These are phyloP conservation scores for Euura saliciscinereae DNA, from an alignment of 1,140 invertebrate species.

Conservation along the genomic window DNA sequence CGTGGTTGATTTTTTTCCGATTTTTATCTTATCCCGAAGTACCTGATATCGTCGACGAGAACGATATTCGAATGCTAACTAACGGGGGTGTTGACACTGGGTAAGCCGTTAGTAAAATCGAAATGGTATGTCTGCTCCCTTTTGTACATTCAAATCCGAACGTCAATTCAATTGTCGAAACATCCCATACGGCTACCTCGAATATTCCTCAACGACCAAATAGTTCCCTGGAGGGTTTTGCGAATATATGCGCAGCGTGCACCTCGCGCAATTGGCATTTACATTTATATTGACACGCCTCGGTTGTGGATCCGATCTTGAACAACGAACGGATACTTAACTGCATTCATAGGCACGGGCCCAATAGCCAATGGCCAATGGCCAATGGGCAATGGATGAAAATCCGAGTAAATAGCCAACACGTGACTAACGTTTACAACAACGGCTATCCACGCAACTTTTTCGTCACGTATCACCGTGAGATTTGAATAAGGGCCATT, in stretches of 20 bases:
- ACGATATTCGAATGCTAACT: background rate
- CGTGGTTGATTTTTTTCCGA: no score
- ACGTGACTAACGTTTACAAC: conserved; percentile 5
- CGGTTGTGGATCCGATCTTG: conserved; percentile 45
- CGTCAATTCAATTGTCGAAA: conserved; percentile 50
- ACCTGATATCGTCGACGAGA: no score
- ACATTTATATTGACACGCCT: conserved; percentile 55
- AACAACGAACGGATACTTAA: conserved; percentile 31
- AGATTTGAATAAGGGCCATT: background rate
- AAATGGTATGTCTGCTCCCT: background rate
- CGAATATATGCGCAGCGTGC: conserved; percentile 37
- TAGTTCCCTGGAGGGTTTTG: conserved; percentile 40
- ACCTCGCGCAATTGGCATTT: conserved; percentile 46
- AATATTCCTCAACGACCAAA: conserved; percentile 49
- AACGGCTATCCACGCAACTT: background rate
- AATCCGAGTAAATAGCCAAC: background rate
- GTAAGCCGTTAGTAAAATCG: background rate
- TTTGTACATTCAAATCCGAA: conserved; percentile 49
- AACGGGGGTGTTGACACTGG: background rate
- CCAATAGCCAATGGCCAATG: background rate
- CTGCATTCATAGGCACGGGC: background rate
- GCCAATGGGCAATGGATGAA: no score
- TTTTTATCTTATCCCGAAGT: no score
- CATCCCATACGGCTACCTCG: conserved; percentile 40
- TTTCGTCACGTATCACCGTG: background rate